Base-by-base conservation (phyloP, 2,113 vertebrate species). In the Chelonoidis abingdonii region DNA sequence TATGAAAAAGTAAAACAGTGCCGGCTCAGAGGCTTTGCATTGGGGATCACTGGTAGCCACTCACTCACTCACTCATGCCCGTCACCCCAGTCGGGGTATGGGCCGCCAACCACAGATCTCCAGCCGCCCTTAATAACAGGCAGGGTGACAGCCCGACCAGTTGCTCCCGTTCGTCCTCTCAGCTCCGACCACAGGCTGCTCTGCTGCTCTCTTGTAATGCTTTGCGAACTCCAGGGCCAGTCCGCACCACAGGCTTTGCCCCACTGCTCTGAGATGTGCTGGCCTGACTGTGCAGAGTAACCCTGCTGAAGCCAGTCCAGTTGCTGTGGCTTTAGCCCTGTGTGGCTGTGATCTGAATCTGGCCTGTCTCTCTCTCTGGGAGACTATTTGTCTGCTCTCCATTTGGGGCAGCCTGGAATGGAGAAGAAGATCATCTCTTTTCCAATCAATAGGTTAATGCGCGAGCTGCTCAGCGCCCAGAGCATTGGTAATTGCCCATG, bases 261-360 rank as follows among this genome's bases (percentile, higher is more conserved):
- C 21, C 59, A 53, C 3, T 54, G 11, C 88, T 9, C 0, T 19
- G 14, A 57, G 62, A 57, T 11, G 10, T 10, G 19, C 38, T 54
- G 84, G 44, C 50, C 80, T 2, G 35, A n/a, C 14, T 8, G 11
- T 1, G 3, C 0, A 3, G 86, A 31, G 38, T 75, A 41, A 44
- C 72, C 21, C 38, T 44, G 54, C 41, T 78, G 19, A 44, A 47
- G 47, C 6, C 59, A 0, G 8, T 19, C 29, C 62, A 78, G 72
- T 31, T 5, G 47, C 75, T 2, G 16, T 52, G 56, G 2, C 19
- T 49, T 38, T 25, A 1, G 0, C 0, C 0, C 52, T n/a, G 1
- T 35, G 44, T 0, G 52, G 21, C 69, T 75, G 69, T 41, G 38
- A 11, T 29, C 35, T 24, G 87, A 57, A 2, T 10, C 9, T 38